These are phyloP conservation scores for Eupithecia abbreviata DNA, from an alignment of 2,888 invertebrate species.

Conservation along the genomic window DNA sequence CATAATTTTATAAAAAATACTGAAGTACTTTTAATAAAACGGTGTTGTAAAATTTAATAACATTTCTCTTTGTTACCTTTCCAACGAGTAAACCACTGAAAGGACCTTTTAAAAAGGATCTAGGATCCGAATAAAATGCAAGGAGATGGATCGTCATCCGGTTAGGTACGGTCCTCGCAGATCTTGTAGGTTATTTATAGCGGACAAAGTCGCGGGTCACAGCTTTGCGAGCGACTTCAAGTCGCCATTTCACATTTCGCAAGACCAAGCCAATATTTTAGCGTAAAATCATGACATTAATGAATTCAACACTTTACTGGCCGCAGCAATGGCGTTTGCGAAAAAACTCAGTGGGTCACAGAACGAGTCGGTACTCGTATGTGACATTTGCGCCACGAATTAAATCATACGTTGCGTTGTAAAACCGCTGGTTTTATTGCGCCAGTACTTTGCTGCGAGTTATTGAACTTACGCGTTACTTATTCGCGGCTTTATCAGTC, in stretches of 20 bases:
- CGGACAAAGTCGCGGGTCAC: neutral
- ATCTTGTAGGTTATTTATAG: neutral
- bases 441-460: slow-evolving; percentile 19
- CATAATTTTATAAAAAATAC: too few relatives aligned
- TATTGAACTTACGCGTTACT: slow-evolving; percentile 19
- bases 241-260: neutral
- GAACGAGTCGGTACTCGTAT: slow-evolving; percentile 43
- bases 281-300: slow-evolving; percentile 11
- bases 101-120: neutral
- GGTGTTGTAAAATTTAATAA: too few relatives aligned
- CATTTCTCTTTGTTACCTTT: neutral
- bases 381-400: slow-evolving; percentile 52
- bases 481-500: neutral
- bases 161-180: neutral
- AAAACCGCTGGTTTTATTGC: slow-evolving; percentile 34
- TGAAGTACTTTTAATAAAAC: too few relatives aligned
- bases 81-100: neutral
- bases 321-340: slow-evolving; percentile 30
- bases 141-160: neutral
- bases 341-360: slow-evolving; percentile 68
- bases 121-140: neutral
- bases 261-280: slow-evolving; percentile 13
- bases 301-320: slow-evolving; percentile 9
- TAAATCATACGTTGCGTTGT: slow-evolving; percentile 43
- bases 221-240: neutral